A percentile compares a stretch with the other conserved stretches of the same genome.
phyloP scores from a whole-genome alignment of 2,113 vertebrate genomes.

The Ptyas mucosa region DNA sequence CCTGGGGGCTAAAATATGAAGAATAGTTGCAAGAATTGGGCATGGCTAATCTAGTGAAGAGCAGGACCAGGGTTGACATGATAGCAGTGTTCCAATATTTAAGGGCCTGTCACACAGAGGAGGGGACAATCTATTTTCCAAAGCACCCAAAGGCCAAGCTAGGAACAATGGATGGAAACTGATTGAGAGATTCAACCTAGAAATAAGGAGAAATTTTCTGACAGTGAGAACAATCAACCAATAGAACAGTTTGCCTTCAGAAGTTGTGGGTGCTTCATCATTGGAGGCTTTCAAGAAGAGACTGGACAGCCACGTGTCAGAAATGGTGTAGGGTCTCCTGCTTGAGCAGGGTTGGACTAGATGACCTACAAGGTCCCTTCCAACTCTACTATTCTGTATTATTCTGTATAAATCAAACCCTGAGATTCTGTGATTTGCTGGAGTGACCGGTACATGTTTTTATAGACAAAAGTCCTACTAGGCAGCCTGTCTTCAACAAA shows the following conservation, averaged over 20 bases:
- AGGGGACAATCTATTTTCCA: neutral
- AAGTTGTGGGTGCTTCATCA: neutral
- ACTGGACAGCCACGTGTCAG: neutral
- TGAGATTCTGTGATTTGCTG: conserved; percentile 17
- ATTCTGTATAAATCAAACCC: neutral
- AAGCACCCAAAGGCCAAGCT: neutral
- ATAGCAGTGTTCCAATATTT: neutral
- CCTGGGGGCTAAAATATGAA: neutral
- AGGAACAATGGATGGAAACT: neutral
- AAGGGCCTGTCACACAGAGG: neutral
- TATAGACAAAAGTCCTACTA: neutral
- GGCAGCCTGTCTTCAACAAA: neutral
- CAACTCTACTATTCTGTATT: neutral
- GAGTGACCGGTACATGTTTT: neutral
- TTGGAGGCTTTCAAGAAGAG: neutral
- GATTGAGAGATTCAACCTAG: neutral
- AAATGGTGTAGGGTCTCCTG: neutral
- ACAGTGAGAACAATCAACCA: neutral
- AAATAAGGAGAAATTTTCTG: neutral
- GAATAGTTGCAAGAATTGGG: neutral
- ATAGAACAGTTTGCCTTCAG: neutral
- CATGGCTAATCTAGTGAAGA: neutral
- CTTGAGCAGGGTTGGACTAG: neutral
- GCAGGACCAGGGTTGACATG: neutral
- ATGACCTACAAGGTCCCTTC: neutral